phyloP scores from a whole-genome alignment of 2,113 vertebrate species.

The Ovibos moschatus region DNA sequence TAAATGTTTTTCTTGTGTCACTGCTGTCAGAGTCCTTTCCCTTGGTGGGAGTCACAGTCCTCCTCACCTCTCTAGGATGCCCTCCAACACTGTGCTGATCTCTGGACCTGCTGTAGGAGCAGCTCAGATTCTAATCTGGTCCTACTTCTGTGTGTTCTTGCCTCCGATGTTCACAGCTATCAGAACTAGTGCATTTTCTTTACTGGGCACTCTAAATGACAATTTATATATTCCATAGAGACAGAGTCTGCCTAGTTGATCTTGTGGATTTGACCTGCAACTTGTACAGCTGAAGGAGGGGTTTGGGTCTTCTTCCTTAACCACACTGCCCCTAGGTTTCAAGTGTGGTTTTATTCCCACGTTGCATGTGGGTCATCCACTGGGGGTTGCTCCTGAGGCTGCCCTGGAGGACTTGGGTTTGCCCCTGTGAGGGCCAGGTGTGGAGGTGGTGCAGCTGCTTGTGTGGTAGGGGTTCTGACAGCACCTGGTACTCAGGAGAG shows the following conservation, averaged over 20 bases:
- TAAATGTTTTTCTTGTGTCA: background rate
- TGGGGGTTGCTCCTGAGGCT: background rate
- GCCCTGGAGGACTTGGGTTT: background rate
- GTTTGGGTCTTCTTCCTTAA: background rate
- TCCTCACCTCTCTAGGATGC: background rate
- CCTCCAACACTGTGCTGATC: background rate
- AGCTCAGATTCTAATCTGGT: background rate
- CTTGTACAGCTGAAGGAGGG: background rate
- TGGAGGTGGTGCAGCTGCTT: background rate
- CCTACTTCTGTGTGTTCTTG: background rate
- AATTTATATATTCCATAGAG: background rate
- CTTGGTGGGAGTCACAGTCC: background rate
- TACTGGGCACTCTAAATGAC: rapidly evolving
- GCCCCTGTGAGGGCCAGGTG: background rate
- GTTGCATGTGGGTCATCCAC: background rate
- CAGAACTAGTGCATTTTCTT: background rate
- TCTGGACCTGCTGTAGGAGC: background rate
- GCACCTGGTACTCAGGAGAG: background rate
- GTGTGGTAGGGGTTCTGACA: background rate
- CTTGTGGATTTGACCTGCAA: background rate
- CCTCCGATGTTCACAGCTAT: background rate
- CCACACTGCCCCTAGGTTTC: background rate
- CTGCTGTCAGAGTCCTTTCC: background rate
- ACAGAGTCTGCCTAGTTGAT: background rate
- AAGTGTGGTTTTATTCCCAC: background rate